Evolutionary conservation across 1,140 invertebrate genomes (phyloP).

Genomic region (Aradophagus sp.): DNA sequence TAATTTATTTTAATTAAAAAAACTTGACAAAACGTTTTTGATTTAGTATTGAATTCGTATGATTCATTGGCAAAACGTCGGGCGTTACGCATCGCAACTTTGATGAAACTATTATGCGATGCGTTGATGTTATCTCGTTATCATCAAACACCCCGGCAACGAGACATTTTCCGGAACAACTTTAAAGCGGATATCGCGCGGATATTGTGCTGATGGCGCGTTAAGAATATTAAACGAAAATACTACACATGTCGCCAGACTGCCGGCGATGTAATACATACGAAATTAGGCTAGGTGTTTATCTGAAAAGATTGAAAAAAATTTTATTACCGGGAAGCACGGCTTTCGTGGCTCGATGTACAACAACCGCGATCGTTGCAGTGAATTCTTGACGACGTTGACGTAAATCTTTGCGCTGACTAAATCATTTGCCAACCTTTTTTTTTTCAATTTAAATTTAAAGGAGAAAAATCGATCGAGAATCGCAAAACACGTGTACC

Average conservation of each 20-base stretch:
- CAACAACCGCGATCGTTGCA: no score
- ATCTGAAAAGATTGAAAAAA: constrained; percentile 42
- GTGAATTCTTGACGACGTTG: no score
- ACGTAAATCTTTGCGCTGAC: no score
- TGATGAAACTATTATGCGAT: constrained; percentile 46
- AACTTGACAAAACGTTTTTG: no score
- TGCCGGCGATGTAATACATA: constrained; percentile 38
- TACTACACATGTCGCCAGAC: constrained; percentile 23
- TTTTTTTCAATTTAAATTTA: no score
- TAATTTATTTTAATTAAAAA: no score
- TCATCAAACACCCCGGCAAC: constrained; percentile 40
- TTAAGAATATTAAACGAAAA: constrained; percentile 46
- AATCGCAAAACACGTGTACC: no score
- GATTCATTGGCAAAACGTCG: constrained; percentile 33
- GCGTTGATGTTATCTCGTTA: constrained; percentile 39
- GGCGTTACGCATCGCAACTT: constrained; percentile 26
- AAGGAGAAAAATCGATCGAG: no score
- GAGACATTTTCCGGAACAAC: constrained; percentile 50
- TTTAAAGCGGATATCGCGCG: constrained; percentile 48
- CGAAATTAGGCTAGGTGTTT: constrained; percentile 38
- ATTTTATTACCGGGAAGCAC: no score
- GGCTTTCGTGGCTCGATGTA: no score
- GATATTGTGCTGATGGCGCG: constrained; percentile 39
- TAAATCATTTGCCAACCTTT: no score
- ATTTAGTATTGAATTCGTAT: no score